Evolutionary conservation across 92 coral and sea anemone species (phyloP).

Genomic region (Desmophyllum pertusum): DNA sequence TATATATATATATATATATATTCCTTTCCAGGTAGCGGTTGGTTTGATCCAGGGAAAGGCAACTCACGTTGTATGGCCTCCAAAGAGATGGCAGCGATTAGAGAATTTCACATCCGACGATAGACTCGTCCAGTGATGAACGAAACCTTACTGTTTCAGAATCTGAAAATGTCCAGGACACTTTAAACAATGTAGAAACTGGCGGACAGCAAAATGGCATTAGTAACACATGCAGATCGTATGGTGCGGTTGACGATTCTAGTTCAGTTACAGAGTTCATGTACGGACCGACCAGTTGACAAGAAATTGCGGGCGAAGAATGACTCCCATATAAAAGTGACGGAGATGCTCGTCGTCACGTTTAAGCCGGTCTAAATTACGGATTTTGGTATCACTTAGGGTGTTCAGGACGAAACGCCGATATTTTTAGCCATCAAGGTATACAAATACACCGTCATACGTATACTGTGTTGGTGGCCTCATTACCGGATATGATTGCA

Average conservation of each 20-base stretch:
- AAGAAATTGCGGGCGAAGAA: neutral
- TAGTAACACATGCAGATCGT: neutral
- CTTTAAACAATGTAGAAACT: neutral
- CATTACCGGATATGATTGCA: no score
- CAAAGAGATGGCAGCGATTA: conserved; percentile 26
- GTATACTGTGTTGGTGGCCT: no score
- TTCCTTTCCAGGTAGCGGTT: conserved; percentile 8
- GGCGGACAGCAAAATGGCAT: neutral
- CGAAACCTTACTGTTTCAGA: neutral
- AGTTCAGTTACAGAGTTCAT: conserved; percentile 2
- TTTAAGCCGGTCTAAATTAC: no score
- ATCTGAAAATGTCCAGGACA: neutral
- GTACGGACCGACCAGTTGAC: conserved; percentile 23
- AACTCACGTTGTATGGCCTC: conserved; percentile 40
- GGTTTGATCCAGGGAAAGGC: conserved; percentile 42
- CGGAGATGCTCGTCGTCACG: no score
- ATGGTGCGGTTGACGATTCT: neutral
- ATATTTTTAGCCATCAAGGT: no score
- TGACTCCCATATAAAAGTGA: no score
- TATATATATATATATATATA: no score
- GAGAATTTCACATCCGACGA: conserved; percentile 16
- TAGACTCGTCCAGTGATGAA: neutral
- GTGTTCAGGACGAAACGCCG: no score
- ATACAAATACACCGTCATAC: no score
- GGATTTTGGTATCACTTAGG: no score